phyloP scores from a whole-genome alignment of 2,113 vertebrate genomes.

The Nycticorax nycticorax region DNA sequence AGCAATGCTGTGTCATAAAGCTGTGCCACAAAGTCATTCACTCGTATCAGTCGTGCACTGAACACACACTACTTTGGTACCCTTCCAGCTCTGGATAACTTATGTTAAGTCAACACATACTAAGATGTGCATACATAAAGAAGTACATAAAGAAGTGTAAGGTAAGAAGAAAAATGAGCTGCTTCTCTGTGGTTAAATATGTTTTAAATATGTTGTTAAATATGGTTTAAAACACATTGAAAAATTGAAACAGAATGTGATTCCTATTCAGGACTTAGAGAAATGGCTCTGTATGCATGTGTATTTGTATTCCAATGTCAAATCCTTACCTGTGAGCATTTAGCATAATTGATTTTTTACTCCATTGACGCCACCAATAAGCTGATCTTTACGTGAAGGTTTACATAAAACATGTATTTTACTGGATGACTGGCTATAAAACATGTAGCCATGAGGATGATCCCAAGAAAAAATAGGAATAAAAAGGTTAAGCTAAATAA shows the following conservation, averaged over 20 bases:
- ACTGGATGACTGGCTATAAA: background rate
- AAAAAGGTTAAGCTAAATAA: background rate
- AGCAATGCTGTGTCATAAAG: background rate
- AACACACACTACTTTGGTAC: background rate
- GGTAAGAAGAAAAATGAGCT: background rate
- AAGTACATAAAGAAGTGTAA: background rate
- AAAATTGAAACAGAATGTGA: background rate
- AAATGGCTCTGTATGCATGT: background rate
- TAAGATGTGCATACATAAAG: background rate
- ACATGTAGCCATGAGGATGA: background rate
- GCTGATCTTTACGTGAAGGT: background rate
- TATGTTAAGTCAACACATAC: background rate
- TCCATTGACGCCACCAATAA: background rate
- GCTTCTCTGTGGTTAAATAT: background rate
- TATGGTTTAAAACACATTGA: background rate
- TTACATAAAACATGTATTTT: background rate
- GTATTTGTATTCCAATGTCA: background rate
- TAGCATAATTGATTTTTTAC: background rate
- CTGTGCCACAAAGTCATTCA: background rate
- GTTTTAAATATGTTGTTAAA: background rate
- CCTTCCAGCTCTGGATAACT: background rate
- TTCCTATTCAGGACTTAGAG: background rate
- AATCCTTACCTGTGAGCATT: background rate
- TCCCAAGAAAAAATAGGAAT: background rate
- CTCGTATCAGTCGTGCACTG: background rate